Conservation (phyloP, 2,113 vertebrate genomes). For the Physeter macrocephalus region DNA sequence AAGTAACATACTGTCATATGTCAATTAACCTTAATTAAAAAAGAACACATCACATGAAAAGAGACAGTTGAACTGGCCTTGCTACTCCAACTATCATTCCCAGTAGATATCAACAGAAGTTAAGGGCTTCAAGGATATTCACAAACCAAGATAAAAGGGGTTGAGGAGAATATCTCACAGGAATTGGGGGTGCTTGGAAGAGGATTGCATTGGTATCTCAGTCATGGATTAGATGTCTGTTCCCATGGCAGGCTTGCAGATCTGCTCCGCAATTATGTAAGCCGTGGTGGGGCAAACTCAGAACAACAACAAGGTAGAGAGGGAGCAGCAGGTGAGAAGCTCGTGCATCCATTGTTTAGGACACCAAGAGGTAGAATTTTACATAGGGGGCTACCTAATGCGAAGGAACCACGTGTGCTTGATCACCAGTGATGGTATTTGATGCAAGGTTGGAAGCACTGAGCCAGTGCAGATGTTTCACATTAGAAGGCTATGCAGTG, state of each 20-base stretch:
- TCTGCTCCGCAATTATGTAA: not conserved
- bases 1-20: not conserved
- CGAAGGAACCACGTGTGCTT: not conserved
- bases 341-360: not conserved
- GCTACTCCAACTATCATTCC: not conserved
- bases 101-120: not conserved
- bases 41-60: not conserved
- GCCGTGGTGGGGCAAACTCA: not conserved
- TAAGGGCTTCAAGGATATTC: not conserved
- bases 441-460: not conserved
- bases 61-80: not conserved
- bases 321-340: not conserved
- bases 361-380: not conserved
- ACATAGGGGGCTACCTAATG: rapidly evolving
- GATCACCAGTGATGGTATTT: rapidly evolving
- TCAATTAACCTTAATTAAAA: not conserved
- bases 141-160: not conserved
- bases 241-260: not conserved
- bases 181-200: not conserved
- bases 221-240: not conserved
- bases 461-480: not conserved
- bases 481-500: not conserved
- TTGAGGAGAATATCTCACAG: not conserved
- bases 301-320: not conserved
- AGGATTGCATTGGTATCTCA: not conserved